Conservation (phyloP, 2,888 invertebrate species). For the Sminthurides aquaticus region DNA sequence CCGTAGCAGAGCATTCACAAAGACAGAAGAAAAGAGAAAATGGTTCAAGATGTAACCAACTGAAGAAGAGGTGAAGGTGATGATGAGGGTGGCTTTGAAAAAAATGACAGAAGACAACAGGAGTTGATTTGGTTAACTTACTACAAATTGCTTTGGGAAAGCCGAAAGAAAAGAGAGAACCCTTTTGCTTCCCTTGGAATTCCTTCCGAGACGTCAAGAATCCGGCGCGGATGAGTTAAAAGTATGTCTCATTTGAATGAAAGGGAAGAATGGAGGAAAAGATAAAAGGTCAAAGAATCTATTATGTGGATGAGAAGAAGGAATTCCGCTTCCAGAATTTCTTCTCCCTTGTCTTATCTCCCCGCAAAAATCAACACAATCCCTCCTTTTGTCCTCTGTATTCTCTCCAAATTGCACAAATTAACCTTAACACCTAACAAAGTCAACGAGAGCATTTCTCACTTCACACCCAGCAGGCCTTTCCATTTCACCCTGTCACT, state of each 20-base stretch:
- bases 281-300: conserved; percentile 23
- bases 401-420: neutral
- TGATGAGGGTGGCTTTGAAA: neutral
- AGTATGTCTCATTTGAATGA: neutral
- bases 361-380: conserved; percentile 35
- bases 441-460: conserved; percentile 19
- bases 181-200: no score
- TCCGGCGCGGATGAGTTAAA: no score
- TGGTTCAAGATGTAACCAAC: no score
- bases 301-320: conserved; percentile 10
- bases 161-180: neutral
- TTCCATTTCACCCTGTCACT: no score
- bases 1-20: neutral
- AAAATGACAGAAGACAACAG: neutral
- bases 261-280: neutral
- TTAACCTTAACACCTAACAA: conserved; percentile 24
- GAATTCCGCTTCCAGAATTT: conserved; percentile 31
- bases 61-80: no score
- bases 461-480: conserved; percentile 26
- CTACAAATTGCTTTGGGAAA: neutral
- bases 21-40: neutral
- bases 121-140: no score
- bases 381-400: conserved; percentile 25
- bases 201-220: no score
- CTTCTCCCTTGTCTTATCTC: conserved; percentile 21